A percentile compares a stretch with the other conserved stretches of the same genome.
Evolutionary conservation across 2,797 vertebrate species (phyloP).

Genomic region (Hozukius guyotensis): DNA sequence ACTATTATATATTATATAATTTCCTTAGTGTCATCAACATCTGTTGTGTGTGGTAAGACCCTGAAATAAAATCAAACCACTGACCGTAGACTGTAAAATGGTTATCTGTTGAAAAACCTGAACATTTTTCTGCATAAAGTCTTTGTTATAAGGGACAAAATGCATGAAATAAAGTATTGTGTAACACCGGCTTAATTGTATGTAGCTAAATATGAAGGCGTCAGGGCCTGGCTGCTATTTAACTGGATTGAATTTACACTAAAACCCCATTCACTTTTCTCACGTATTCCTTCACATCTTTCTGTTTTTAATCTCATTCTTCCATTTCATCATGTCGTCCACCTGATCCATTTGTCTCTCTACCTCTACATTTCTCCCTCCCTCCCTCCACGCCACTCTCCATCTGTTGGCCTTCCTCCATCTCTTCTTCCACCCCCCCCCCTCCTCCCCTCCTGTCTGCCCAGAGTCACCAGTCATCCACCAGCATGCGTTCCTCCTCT

Average conservation of each 20-base stretch:
- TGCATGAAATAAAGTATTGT: neutral
- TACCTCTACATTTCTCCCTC: constrained; percentile 20
- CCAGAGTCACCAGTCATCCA: constrained; percentile 76
- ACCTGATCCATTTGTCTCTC: constrained; percentile 50
- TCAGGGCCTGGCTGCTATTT: constrained; percentile 18
- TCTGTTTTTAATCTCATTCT: neutral
- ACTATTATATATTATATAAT: neutral
- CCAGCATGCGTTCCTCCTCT: constrained; percentile 74
- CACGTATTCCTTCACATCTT: neutral
- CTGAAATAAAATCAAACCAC: constrained; percentile 26
- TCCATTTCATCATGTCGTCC: constrained; percentile 13
- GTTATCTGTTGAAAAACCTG: neutral
- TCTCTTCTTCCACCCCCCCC: constrained; percentile 21
- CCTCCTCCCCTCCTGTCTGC: constrained; percentile 41
- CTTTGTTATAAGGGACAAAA: neutral
- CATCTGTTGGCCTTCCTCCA: constrained; percentile 63
- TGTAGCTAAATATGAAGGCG: constrained; percentile 9
- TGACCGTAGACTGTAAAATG: neutral
- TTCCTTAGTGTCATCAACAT: constrained; percentile 28
- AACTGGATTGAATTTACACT: constrained; percentile 18
- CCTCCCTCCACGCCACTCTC: constrained; percentile 34
- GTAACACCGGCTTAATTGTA: neutral
- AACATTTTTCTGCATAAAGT: neutral
- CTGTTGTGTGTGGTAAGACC: neutral
- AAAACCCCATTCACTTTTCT: neutral